Conservation (phyloP, 2,797 vertebrate genomes). For the Fratercula arctica region DNA sequence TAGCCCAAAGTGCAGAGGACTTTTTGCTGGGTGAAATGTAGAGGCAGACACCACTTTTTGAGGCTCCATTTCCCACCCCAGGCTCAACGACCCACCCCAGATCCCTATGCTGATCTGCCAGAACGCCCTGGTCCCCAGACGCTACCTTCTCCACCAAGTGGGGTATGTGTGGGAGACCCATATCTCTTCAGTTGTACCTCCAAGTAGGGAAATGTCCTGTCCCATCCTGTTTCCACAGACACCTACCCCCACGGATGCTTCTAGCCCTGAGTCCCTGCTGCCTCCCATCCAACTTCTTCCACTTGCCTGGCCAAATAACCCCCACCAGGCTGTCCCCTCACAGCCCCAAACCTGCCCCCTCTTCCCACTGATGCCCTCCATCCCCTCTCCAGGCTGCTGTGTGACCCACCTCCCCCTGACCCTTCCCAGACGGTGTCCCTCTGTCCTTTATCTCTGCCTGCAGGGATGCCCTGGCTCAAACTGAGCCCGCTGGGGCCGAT, state of each 20-base stretch:
- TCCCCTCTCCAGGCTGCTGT: rapidly evolving
- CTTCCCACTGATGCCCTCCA: neutral
- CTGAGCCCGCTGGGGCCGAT: rapidly evolving
- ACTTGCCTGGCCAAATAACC: no score
- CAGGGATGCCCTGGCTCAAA: neutral
- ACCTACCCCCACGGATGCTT: rapidly evolving
- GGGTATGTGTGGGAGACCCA: rapidly evolving
- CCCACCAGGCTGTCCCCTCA: rapidly evolving
- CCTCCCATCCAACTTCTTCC: neutral
- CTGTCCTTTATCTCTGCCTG: neutral
- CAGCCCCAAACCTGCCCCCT: neutral
- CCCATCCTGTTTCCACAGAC: neutral
- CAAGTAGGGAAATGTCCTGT: neutral
- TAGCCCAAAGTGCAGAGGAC: neutral
- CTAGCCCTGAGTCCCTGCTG: neutral
- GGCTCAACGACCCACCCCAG: rapidly evolving
- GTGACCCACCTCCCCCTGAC: neutral
- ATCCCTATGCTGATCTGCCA: neutral
- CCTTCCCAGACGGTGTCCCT: neutral
- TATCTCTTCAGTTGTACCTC: neutral
- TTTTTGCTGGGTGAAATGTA: neutral
- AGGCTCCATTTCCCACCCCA: rapidly evolving
- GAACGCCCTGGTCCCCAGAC: neutral
- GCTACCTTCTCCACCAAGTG: rapidly evolving
- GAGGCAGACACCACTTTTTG: neutral